Evolutionary conservation across 2,888 invertebrate genomes (phyloP), one percentile per base, ranked within the genome.

Genomic region (Agapetus fuscipes): DNA sequence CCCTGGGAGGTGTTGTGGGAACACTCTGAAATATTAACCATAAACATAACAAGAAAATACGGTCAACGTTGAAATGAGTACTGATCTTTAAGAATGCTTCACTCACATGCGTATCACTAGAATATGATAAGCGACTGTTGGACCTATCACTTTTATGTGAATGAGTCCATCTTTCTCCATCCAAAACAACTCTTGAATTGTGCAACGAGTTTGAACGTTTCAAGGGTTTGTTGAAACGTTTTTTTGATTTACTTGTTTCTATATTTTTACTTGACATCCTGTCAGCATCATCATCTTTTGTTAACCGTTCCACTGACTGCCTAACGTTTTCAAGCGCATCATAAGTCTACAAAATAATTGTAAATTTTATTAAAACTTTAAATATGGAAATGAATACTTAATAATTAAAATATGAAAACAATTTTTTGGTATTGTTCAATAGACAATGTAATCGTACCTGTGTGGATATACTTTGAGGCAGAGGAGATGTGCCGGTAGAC

Each of bases 381-480:
- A 24, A 24, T 10, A 24, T 7, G 10, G 7, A 24, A 9, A 24
- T 24, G 25, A 24, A 7, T 24, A 24, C 7, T 9, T 9, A 9
- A 24, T 9, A 7, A 9, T 30, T 25, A n/a, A n/a, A n/a, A n/a
- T n/a, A n/a, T n/a, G n/a, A n/a, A n/a, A n/a, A n/a, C n/a, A n/a
- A n/a, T n/a, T n/a, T n/a, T n/a, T n/a, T n/a, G n/a, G n/a, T n/a
- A n/a, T n/a, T n/a, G n/a, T n/a, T n/a, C n/a, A n/a, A n/a, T n/a
- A n/a, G n/a, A n/a, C n/a, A n/a, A n/a, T n/a, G n/a, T n/a, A n/a
- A n/a, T n/a, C 54, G 53, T 60, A 83, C 85, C 76, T 90, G 89
- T 15, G 89, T 90, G 16, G 88, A 85, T 54, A 85, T 87, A 56
- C 70, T 85, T 60, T 89, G 89, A 2, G 89, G 88, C 20, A 87